These are phyloP conservation scores for Callinectes sapidus DNA, from an alignment of 2,888 invertebrate genomes.

Conservation along the genomic window DNA sequence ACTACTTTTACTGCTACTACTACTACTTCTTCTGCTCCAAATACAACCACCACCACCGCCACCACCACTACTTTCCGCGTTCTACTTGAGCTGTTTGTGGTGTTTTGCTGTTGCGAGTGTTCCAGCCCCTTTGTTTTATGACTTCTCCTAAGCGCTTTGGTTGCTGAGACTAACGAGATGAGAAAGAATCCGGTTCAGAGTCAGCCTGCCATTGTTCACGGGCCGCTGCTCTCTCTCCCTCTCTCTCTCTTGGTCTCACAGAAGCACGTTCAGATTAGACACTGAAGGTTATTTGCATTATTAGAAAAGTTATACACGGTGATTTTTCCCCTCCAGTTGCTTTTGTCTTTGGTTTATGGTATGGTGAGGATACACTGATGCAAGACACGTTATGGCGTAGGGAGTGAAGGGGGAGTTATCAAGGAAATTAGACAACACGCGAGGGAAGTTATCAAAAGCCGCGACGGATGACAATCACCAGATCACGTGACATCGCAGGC, in stretches of 20 bases:
- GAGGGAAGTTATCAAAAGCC: neutral
- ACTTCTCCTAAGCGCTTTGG: constrained; percentile 31
- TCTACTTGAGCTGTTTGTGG: neutral
- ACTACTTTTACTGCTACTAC: neutral
- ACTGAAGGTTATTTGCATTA: constrained; percentile 1
- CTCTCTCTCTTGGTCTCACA: neutral
- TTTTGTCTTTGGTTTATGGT: neutral
- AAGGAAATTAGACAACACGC: neutral
- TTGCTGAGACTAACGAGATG: constrained; percentile 28
- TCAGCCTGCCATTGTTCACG: constrained; percentile 14
- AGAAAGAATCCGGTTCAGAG: neutral
- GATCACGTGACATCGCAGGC: constrained; percentile 23
- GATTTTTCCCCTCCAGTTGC: neutral
- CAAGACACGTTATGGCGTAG: neutral
- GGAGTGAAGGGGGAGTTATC: neutral
- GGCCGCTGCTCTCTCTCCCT: neutral
- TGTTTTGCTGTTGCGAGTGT: neutral
- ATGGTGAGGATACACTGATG: neutral
- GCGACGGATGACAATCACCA: neutral
- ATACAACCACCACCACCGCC: neutral
- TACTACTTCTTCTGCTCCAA: neutral
- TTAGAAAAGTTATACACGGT: neutral
- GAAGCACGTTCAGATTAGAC: neutral
- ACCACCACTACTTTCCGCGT: neutral
- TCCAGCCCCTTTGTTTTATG: constrained; percentile 24